Conservation (phyloP, 2,113 vertebrate genomes). For the Mesembrinibis cayennensis region DNA sequence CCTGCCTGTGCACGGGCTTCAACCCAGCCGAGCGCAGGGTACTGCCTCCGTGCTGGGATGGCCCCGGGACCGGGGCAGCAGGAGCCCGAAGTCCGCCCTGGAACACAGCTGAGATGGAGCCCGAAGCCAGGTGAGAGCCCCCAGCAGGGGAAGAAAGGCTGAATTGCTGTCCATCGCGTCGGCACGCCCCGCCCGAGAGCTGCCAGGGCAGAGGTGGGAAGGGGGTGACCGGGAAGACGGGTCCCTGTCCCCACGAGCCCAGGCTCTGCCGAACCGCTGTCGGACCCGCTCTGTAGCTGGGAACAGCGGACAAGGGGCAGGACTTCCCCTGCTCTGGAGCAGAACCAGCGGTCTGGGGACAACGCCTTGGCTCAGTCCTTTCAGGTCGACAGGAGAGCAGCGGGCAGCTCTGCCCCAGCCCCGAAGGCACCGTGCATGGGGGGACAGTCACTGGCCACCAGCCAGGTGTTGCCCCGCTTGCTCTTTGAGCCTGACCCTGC, state of each 20-base stretch:
- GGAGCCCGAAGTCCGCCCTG: fast-evolving
- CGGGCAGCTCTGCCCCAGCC: not conserved
- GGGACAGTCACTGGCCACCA: not conserved
- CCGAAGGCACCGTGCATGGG: fast-evolving
- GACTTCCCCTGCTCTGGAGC: not conserved
- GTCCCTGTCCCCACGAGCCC: not conserved
- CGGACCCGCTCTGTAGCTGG: not conserved
- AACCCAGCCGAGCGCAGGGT: fast-evolving
- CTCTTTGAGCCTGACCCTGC: not conserved
- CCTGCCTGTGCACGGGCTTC: not conserved
- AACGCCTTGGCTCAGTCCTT: fast-evolving
- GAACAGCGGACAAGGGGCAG: not conserved
- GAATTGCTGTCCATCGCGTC: fast-evolving
- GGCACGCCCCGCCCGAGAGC: not conserved
- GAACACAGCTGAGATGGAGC: not conserved
- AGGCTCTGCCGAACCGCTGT: fast-evolving
- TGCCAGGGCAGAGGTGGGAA: not conserved
- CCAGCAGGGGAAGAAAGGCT: not conserved
- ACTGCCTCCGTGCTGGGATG: not conserved
- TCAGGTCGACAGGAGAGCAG: not conserved
- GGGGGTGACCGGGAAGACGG: not conserved
- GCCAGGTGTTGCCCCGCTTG: not conserved
- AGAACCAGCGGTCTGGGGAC: not conserved
- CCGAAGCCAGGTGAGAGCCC: not conserved
- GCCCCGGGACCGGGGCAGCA: not conserved